Evolutionary conservation across 2,888 invertebrate genomes (phyloP).

Genomic region (Rotaria macrura): DNA sequence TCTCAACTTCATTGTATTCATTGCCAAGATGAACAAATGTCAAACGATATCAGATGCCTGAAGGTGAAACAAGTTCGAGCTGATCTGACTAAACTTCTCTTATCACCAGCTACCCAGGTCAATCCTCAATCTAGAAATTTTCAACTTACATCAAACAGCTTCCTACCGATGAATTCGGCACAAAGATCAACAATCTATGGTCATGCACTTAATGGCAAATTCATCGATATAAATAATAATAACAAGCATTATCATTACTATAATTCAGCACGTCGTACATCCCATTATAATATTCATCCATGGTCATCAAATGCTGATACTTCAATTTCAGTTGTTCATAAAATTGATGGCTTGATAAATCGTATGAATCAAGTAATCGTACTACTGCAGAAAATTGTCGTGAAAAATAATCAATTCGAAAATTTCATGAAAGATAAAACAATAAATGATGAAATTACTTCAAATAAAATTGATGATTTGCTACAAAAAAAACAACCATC

Average conservation of each 20-base stretch:
- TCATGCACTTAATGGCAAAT: not conserved
- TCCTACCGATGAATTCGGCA: not conserved
- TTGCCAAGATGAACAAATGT: not conserved
- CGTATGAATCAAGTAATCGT: no score
- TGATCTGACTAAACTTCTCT: not conserved
- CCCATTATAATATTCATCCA: no score
- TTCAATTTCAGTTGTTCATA: not conserved
- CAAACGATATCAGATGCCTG: not conserved
- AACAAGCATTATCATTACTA: no score
- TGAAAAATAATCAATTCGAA: not conserved
- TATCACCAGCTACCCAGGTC: not conserved
- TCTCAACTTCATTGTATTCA: not conserved
- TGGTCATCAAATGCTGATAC: not conserved
- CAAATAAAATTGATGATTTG: not conserved
- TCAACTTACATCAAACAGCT: accelerated
- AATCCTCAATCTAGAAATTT: not conserved
- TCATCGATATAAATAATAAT: no score
- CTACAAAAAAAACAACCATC: not conserved
- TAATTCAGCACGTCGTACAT: no score
- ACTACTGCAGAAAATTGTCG: not conserved
- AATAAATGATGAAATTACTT: not conserved
- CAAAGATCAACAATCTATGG: not conserved
- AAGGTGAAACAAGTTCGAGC: not conserved
- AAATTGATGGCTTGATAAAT: not conserved
- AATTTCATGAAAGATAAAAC: not conserved